Conservation (phyloP, 1,140 invertebrate species). For the Propsilocerus akamusi region DNA sequence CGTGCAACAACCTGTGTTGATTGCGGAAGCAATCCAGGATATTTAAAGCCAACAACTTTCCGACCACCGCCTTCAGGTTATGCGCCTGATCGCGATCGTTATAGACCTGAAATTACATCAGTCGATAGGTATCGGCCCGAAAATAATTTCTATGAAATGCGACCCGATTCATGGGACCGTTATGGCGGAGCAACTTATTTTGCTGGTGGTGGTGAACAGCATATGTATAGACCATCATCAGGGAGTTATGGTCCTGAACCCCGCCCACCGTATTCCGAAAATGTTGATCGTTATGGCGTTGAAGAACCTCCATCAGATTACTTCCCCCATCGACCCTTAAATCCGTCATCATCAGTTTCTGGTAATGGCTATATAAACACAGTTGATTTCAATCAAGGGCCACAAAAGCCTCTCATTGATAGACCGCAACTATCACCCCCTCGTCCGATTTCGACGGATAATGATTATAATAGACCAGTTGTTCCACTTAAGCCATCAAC, state of each 20-base stretch:
- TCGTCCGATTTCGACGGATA: background rate
- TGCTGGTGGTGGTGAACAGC: background rate
- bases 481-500: conserved; percentile 10
- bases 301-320: background rate
- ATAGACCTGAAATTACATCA: conserved; percentile 13
- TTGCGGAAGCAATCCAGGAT: conserved; percentile 11
- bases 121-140: conserved; percentile 20
- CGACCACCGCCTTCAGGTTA: background rate
- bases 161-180: background rate
- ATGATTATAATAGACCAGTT: background rate
- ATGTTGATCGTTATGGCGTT: background rate
- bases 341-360: background rate
- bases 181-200: background rate
- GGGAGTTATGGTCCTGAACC: background rate
- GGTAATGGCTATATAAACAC: background rate
- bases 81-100: conserved; percentile 4
- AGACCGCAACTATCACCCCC: background rate
- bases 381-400: background rate
- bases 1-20: conserved; percentile 17
- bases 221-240: background rate
- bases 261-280: background rate
- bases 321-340: background rate
- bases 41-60: conserved; percentile 8
- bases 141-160: background rate
- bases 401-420: conserved; percentile 6